phyloP scores from a whole-genome alignment of 1,140 invertebrate species.

The Hirudo medicinalis region DNA sequence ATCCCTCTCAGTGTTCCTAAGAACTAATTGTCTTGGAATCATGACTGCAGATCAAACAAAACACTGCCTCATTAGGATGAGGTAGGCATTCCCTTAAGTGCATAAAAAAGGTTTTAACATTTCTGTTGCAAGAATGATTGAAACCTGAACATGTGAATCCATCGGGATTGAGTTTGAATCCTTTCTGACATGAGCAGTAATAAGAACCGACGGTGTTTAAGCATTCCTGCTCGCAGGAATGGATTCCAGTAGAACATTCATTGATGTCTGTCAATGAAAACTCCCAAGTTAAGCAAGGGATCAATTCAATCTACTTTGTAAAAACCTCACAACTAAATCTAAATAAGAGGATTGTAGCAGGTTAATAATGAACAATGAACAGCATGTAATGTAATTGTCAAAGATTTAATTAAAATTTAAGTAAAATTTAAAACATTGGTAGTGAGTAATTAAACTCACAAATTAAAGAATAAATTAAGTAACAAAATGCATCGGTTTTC shows the following conservation, averaged over 20 bases:
- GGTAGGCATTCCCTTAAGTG: background rate
- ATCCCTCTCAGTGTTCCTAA: background rate
- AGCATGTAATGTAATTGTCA: too few relatives aligned
- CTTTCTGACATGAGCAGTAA: slow-evolving; percentile 51
- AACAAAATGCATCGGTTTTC: too few relatives aligned
- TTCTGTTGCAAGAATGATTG: background rate
- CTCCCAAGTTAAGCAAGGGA: too few relatives aligned
- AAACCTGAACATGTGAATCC: slow-evolving; percentile 16
- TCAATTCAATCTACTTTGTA: too few relatives aligned
- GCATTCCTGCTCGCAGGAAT: slow-evolving; percentile 85
- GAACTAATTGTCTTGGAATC: background rate
- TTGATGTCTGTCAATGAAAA: slow-evolving; percentile 77
- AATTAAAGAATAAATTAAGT: too few relatives aligned
- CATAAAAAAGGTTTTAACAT: background rate
- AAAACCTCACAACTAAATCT: too few relatives aligned
- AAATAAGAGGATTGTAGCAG: too few relatives aligned
- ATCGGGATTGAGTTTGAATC: slow-evolving; percentile 13
- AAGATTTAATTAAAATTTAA: too few relatives aligned
- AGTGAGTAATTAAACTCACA: too few relatives aligned
- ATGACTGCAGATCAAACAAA: background rate
- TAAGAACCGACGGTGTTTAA: slow-evolving; percentile 82
- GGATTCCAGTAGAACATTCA: slow-evolving; percentile 78
- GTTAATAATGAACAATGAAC: too few relatives aligned
- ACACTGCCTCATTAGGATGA: background rate
- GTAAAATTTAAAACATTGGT: too few relatives aligned